phyloP scores from a whole-genome alignment of 2,888 invertebrate genomes.

The Mycalesis mineus region DNA sequence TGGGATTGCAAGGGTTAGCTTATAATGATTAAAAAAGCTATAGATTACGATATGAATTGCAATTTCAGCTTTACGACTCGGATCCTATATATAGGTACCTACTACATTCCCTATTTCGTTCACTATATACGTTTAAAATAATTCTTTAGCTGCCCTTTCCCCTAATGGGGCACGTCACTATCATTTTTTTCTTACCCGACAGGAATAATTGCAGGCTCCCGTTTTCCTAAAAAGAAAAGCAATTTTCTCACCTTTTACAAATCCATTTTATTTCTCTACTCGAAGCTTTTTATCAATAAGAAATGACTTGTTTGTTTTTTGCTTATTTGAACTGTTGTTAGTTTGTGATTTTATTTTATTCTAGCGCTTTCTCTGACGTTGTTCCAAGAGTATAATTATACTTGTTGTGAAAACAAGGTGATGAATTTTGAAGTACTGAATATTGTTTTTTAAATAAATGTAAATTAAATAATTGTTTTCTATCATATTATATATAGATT shows the following conservation, averaged over 20 bases:
- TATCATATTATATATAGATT: too few species aligned
- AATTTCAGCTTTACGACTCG: too few species aligned
- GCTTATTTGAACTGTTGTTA: neutral
- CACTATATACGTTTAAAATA: constrained; percentile 4
- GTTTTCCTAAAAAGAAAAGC: constrained; percentile 20
- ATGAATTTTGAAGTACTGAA: too few species aligned
- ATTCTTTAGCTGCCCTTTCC: constrained; percentile 11
- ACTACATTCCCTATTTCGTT: neutral
- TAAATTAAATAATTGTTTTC: too few species aligned
- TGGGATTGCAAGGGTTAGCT: too few species aligned
- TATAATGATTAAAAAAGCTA: too few species aligned
- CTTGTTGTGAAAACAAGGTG: too few species aligned
- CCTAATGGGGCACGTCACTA: constrained; percentile 22
- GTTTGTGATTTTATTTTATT: neutral
- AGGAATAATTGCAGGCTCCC: constrained; percentile 17
- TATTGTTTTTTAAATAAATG: too few species aligned
- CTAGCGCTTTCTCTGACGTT: too few species aligned
- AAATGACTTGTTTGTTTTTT: neutral
- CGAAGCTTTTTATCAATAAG: neutral
- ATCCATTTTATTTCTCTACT: constrained; percentile 7
- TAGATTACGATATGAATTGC: too few species aligned
- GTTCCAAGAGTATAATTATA: too few species aligned
- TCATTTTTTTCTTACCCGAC: constrained; percentile 23
- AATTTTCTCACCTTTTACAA: constrained; percentile 18
- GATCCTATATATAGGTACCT: too few species aligned